Conservation (phyloP, 2,888 invertebrate species). For the Nematopogon swammerdamellus region DNA sequence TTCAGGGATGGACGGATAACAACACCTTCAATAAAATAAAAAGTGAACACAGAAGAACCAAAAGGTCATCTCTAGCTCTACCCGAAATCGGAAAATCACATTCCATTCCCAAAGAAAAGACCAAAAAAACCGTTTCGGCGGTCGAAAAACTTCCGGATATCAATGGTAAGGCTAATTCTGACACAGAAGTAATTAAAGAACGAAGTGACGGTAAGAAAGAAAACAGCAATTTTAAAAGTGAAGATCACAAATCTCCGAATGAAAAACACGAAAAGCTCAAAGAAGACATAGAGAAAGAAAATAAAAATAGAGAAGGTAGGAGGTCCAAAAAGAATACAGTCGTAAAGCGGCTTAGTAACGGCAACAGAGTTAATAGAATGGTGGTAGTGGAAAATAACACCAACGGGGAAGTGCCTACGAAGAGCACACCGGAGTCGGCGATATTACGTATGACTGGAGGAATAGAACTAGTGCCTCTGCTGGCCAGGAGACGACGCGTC, state of each 20-base stretch:
- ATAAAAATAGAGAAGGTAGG: background rate
- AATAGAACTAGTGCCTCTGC: conserved; percentile 71
- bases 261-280: background rate
- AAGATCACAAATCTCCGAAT: conserved; percentile 22
- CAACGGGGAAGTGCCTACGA: conserved; percentile 19
- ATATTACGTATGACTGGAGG: conserved; percentile 59
- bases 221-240: conserved; percentile 12
- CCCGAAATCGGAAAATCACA: conserved; percentile 30
- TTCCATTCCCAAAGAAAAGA: conserved; percentile 14
- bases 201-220: conserved; percentile 7
- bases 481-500: conserved; percentile 61
- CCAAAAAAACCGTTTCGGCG: conserved; percentile 23
- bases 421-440: conserved; percentile 35
- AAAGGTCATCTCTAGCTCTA: conserved; percentile 47
- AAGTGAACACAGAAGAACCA: conserved; percentile 24
- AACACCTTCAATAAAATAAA: conserved; percentile 35
- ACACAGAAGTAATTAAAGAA: background rate
- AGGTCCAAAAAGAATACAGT: conserved; percentile 19
- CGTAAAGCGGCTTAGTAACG: conserved; percentile 32
- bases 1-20: conserved; percentile 47
- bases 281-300: background rate
- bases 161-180: conserved; percentile 10
- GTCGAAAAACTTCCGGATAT: conserved; percentile 36
- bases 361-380: conserved; percentile 25
- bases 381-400: conserved; percentile 17